Base-by-base conservation (phyloP, 1,140 invertebrate genomes). In the Procambarus virginalis region DNA sequence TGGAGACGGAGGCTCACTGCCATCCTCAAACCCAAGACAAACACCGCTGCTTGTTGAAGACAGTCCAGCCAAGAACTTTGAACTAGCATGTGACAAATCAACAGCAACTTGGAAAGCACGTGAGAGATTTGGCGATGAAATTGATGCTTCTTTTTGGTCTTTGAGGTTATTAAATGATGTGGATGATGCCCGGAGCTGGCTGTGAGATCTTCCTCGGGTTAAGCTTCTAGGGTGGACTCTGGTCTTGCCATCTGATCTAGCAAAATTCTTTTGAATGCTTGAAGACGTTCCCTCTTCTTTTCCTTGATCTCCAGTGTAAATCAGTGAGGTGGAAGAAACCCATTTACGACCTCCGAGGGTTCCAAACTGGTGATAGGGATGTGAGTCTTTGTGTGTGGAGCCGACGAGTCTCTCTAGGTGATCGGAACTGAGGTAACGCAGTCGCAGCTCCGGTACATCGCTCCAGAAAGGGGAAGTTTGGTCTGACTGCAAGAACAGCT, bases 41-140 rank as follows among this genome's bases (percentile, higher is more conserved):
- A 89, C 88, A 10, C 88, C 88, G 60, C 88, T 89, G 82, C 88
- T 89, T n/a, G 81, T 77, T 10, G 88, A 89, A 45, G 88, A 89
- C 45, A 89, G 73, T 17, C 88, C 88, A 3, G 76, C 80, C 55
- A 89, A 60, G 49, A 84, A 68, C 14, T 77, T 75, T 5, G 88
- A 89, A 51, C 88, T 83, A 49, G 88, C 76, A 64, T 75, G 68
- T 22, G 88, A 89, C 20, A 89, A 48, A 55, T 89, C 80, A 12
- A 78, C 88, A n/a, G 88, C 88, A 75, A 89, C 88, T n/a, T 77
- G 88, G 60, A 89, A 89, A 22, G 88, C 88, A 22, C 82, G 68
- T 10, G 88, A 89, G 51, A 89, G 82, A 55, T 75, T 78, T 22
- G 88, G 88, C 17, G 84, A 77, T 17, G 84, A 86, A 9, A 70